Base-by-base conservation (phyloP, 2,888 invertebrate species). In the Oligia strigilis region DNA sequence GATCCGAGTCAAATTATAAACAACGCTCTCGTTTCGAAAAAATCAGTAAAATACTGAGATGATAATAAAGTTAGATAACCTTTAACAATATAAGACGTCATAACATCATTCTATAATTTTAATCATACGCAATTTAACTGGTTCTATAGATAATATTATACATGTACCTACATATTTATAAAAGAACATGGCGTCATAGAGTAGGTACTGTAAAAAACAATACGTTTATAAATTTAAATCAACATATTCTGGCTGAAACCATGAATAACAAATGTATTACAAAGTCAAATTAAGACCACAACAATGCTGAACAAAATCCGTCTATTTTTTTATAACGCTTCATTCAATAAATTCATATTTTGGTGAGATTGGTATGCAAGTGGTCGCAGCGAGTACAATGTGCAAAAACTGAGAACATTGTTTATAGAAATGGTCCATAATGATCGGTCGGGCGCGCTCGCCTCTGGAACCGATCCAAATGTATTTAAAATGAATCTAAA, bases 401-500 rank as follows among this genome's bases (percentile, higher is more conserved):
- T 58, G 72, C 70, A 75, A 79, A 77, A 82, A 70, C 55, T 70
- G 66, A 75, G 75, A 81, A 80, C 70, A 79, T 81, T 81, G 84
- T 87, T 78, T 82, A 84, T 77, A 79, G 78, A 58, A 81, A 75
- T 78, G 52, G 69, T 72, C 69, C 62, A 70, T 67, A 69, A 75
- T 77, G 69, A 83, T 71, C 62, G 52, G 64, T 23, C 46, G 23
- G 52, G 64, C 70, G 55, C 43, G 62, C 69, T 58, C 77, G 69
- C 88, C 62, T 71, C 89, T 93, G 93, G 93, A 91, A 80, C 74
- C 29, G 74, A 76, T 93, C 93, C 93, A 93, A 92, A 85, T 90
- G 88, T 93, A 93, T 93, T 92, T 92, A 82, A 85, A 90, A 78
- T 89, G 72, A 78, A 77, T 80, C 90, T 78, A 81, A 92, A 93